Conservation (phyloP, 2,113 vertebrate genomes). For the Apteryx owenii region DNA sequence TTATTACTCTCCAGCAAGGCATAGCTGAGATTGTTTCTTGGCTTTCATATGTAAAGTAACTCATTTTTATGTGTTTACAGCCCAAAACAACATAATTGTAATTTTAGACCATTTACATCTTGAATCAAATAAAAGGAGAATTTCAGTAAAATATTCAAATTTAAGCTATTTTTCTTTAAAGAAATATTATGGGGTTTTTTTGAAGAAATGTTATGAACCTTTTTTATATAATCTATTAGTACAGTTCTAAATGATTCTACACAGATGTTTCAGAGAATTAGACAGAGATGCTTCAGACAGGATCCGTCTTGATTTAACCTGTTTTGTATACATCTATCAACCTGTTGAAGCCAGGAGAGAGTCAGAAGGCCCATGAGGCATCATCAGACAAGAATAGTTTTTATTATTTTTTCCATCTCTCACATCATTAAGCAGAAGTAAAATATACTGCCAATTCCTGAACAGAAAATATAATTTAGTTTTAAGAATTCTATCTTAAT, state of each 20-base stretch:
- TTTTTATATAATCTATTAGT: conserved; percentile 24
- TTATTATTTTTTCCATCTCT: conserved; percentile 56
- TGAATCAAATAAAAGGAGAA: not conserved
- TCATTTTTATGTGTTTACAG: conserved; percentile 48
- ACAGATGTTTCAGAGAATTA: conserved; percentile 22
- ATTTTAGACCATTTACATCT: conserved; percentile 8
- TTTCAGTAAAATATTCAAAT: conserved; percentile 54
- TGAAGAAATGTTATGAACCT: conserved; percentile 27
- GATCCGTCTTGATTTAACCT: conserved; percentile 34
- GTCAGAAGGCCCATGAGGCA: conserved; percentile 11
- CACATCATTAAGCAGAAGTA: not conserved
- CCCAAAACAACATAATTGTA: conserved; percentile 53
- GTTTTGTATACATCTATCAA: conserved; percentile 24
- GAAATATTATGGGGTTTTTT: conserved; percentile 29
- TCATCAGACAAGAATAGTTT: conserved; percentile 55
- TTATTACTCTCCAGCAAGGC: conserved; percentile 32
- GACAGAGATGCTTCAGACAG: not conserved
- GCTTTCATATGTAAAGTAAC: conserved; percentile 62
- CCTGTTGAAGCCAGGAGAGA: conserved; percentile 19
- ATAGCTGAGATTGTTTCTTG: conserved; percentile 25
- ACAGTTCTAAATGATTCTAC: conserved; percentile 4
- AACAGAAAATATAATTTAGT: conserved; percentile 18
- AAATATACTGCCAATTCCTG: conserved; percentile 11
- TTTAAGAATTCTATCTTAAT: not conserved
- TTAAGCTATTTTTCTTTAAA: conserved; percentile 27